A percentile compares a stretch with the other conserved stretches of the same genome.
phyloP scores from a whole-genome alignment of 2,113 vertebrate species.

The Indicator maculatus region DNA sequence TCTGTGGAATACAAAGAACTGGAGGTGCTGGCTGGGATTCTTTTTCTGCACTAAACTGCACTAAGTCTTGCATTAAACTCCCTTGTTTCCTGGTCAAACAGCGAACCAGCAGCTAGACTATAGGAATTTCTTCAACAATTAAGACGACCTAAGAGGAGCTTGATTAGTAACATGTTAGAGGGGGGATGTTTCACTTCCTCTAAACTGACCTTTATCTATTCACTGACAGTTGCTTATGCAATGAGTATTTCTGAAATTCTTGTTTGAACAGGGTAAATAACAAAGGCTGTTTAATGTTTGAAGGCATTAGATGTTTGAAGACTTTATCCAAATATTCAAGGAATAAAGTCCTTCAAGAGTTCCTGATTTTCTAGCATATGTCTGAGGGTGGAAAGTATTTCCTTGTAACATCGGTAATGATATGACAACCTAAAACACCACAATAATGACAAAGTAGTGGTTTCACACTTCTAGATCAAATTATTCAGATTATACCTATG shows the following conservation, averaged over 20 bases:
- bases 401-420: not conserved
- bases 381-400: rapidly evolving
- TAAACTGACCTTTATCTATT: not conserved
- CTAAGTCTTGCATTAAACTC: not conserved
- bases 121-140: not conserved
- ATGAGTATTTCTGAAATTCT: not conserved
- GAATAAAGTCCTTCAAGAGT: not conserved
- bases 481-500: not conserved
- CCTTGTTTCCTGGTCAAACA: not conserved
- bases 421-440: not conserved
- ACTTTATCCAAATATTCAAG: not conserved
- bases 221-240: not conserved
- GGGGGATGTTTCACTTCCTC: not conserved
- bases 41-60: not conserved
- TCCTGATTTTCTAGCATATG: not conserved
- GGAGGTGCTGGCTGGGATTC: not conserved
- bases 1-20: not conserved
- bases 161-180: not conserved
- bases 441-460: not conserved
- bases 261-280: not conserved
- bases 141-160: not conserved
- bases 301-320: not conserved
- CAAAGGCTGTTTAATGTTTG: not conserved
- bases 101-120: not conserved
- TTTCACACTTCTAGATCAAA: not conserved